Base-by-base conservation (phyloP, 2,888 invertebrate genomes). In the Seira ritae region DNA sequence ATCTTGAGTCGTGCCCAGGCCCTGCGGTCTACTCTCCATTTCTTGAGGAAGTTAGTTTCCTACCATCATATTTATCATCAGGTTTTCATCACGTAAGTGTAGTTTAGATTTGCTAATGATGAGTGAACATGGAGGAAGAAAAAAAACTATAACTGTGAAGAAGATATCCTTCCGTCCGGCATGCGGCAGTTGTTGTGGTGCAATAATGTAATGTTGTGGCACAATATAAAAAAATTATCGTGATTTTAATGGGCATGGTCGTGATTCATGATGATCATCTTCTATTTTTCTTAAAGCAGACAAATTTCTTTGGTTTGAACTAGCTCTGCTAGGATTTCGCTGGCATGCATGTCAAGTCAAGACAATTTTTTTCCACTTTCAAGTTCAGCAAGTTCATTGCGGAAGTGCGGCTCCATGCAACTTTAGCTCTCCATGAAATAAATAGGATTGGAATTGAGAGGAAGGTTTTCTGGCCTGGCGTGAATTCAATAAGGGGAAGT, bases 381-480 rank as follows among this genome's bases (percentile, higher is more conserved):
- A 83, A 83, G 83, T 74, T 83, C 83, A 78, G 68, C 83, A 77
- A 83, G 78, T 83, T 83, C 73, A 78, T 83, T 74, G 83, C 83
- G 83, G 83, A 83, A 83, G 83, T 78, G 31, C 23, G 55, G n/a
- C n/a, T n/a, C n/a, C n/a, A 79, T 24, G 37, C 17, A 15, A 8
- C 22, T 68, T 72, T 72, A 72, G 8, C 3, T 31, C 31, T 50
- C 12, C 50, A n/a, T n/a, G 50, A 50, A 50, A 2, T 12, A 50
- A 50, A 50, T 50, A 12, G 50, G 50, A n/a, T 50, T n/a, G 50
- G 50, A n/a, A n/a, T n/a, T n/a, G n/a, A n/a, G n/a, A n/a, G n/a
- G n/a, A 50, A 50, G 50, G 50, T 50, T n/a, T 50, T n/a, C 50
- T n/a, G 12, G 31, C 31, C 2, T 8, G 31, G 8, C 31, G 8